Evolutionary conservation across 2,888 invertebrate genomes (phyloP).

Genomic region (Phortica okadai): DNA sequence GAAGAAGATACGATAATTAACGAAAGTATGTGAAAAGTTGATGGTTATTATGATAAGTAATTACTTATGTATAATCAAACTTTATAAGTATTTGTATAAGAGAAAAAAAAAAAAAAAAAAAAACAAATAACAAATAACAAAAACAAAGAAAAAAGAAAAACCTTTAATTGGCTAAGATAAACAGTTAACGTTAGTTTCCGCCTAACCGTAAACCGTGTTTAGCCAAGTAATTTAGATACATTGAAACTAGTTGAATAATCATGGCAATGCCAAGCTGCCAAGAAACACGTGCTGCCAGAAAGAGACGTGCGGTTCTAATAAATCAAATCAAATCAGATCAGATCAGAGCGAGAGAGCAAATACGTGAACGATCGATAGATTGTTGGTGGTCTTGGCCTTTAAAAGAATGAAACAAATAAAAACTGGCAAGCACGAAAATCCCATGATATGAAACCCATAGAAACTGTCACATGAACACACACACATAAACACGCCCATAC

Average conservation of each 20-base stretch:
- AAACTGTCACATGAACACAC: not conserved
- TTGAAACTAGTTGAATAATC: not conserved
- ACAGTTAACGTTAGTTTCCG: slow-evolving; percentile 3
- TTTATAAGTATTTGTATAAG: no score
- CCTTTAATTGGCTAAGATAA: not conserved
- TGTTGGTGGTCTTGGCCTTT: no score
- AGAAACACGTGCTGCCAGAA: not conserved
- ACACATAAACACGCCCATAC: not conserved
- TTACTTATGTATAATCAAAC: no score
- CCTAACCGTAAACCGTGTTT: not conserved
- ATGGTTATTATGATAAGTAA: no score
- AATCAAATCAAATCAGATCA: no score
- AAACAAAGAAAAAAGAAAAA: no score
- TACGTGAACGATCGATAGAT: no score
- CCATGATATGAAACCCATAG: not conserved
- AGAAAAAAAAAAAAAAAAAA: no score
- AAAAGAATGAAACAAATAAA: not conserved
- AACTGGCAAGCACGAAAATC: not conserved
- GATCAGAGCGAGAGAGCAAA: no score
- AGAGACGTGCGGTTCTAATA: not conserved
- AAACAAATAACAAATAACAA: no score
- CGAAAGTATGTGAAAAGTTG: no score
- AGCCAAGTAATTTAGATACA: not conserved
- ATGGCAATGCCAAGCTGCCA: slow-evolving; percentile 1
- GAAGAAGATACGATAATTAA: no score